Conservation (phyloP, 2,113 vertebrate genomes). For the Phainopepla nitens region DNA sequence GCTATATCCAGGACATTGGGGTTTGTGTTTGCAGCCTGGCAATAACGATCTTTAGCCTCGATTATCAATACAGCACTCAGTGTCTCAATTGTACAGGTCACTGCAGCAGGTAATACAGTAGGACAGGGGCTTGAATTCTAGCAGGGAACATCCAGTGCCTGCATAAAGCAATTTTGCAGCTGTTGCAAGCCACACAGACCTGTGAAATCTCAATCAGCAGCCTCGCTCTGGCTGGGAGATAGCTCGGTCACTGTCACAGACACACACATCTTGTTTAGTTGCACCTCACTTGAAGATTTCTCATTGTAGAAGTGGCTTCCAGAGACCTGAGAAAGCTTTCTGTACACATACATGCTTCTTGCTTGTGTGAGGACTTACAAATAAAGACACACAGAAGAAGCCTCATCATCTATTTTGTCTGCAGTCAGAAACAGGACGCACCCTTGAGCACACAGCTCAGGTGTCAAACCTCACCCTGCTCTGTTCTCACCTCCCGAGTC, state of each 20-base stretch:
- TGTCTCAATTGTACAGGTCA: not conserved
- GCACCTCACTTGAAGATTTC: not conserved
- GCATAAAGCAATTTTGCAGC: not conserved
- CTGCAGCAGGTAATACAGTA: not conserved
- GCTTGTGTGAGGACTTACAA: not conserved
- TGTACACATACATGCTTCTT: not conserved
- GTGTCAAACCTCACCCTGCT: not conserved
- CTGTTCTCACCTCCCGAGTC: accelerated
- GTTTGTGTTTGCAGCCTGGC: not conserved
- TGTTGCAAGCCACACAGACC: not conserved
- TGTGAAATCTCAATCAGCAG: not conserved
- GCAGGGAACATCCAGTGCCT: not conserved
- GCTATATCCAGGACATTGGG: not conserved
- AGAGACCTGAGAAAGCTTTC: not conserved
- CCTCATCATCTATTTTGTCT: not conserved
- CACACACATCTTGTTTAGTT: not conserved
- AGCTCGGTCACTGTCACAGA: not conserved
- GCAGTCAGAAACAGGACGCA: not conserved
- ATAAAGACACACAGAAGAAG: not conserved
- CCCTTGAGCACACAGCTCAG: not conserved
- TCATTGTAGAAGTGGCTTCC: not conserved
- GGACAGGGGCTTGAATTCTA: not conserved
- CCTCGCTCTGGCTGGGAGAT: not conserved
- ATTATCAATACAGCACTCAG: not conserved
- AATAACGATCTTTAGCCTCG: not conserved